Conservation (phyloP, 2,113 vertebrate genomes). For the Phocoena sinus region DNA sequence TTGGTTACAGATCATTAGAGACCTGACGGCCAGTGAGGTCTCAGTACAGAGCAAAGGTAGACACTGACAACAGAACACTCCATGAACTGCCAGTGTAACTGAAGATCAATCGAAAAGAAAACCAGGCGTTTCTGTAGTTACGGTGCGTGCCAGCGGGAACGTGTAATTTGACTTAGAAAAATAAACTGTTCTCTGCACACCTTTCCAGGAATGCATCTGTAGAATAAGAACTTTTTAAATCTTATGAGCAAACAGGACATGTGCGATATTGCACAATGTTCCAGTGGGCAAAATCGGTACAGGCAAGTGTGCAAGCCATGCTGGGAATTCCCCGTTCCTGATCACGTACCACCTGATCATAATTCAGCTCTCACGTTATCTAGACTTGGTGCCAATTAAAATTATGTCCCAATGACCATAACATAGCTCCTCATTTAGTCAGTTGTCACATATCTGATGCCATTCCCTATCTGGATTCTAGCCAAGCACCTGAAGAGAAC, state of each 20-base stretch:
- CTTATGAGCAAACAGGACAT: background rate
- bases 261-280: background rate
- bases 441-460: background rate
- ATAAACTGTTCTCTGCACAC: background rate
- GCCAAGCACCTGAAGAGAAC: background rate
- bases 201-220: background rate
- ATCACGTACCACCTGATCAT: background rate
- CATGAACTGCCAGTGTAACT: too few species aligned
- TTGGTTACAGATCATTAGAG: background rate
- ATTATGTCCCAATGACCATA: background rate
- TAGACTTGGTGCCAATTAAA: background rate
- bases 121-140: background rate
- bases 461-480: background rate
- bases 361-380: background rate
- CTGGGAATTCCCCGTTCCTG: background rate
- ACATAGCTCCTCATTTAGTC: background rate
- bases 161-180: background rate
- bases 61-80: background rate
- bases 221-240: background rate
- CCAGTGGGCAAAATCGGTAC: background rate
- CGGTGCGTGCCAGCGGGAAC: rapidly evolving
- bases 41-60: background rate
- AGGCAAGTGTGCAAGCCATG: background rate
- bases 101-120: background rate
- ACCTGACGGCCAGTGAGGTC: background rate